phyloP scores from a whole-genome alignment of 1,140 invertebrate genomes.

The Heliothis virescens region DNA sequence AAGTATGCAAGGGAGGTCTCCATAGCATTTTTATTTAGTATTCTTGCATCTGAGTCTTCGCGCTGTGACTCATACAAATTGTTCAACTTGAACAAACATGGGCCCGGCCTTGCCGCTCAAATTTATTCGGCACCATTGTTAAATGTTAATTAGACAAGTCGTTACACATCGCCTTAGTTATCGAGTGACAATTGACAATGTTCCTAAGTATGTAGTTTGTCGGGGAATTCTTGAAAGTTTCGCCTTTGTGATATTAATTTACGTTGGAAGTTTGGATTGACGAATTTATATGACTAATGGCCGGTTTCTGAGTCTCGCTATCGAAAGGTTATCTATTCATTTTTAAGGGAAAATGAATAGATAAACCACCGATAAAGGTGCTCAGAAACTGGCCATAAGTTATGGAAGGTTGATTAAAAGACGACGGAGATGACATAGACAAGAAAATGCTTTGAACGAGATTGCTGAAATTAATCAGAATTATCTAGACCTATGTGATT shows the following conservation, averaged over 20 bases:
- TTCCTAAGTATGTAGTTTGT: background rate
- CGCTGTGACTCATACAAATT: conserved; percentile 17
- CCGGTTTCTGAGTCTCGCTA: no score
- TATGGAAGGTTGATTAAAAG: no score
- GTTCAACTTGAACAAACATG: conserved; percentile 38
- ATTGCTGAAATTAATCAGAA: no score
- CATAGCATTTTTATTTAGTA: conserved; percentile 22
- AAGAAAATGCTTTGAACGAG: background rate
- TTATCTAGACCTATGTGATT: no score
- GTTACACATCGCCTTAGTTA: conserved; percentile 20
- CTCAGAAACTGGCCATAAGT: no score
- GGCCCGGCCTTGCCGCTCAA: conserved; percentile 44
- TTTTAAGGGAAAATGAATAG: no score
- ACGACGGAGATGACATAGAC: no score
- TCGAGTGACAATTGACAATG: background rate
- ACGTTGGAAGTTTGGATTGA: background rate
- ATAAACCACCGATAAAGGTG: no score
- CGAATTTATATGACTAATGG: no score
- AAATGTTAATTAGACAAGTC: conserved; percentile 44
- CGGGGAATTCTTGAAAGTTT: background rate
- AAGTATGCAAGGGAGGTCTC: conserved; percentile 25
- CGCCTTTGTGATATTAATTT: background rate
- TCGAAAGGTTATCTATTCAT: no score
- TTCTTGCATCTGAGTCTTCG: conserved; percentile 22
- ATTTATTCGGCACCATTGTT: conserved; percentile 40